Evolutionary conservation across 1,140 invertebrate genomes (phyloP).

Genomic region (Musca vetustissima): DNA sequence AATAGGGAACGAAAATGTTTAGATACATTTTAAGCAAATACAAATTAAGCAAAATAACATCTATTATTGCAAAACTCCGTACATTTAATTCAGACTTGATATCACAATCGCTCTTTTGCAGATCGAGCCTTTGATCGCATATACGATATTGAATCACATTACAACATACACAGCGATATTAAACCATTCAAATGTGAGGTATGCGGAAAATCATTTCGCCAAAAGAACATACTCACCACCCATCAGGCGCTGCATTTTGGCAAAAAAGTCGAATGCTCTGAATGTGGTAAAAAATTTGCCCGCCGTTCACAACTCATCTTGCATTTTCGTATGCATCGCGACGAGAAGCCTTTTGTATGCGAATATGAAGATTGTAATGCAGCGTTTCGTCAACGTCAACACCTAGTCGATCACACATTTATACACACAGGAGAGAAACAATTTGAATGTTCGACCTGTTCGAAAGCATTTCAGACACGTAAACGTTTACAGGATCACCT

Average conservation of each 20-base stretch:
- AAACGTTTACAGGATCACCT: conserved; percentile 20
- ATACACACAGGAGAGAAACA: conserved; percentile 6
- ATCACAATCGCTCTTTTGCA: no score
- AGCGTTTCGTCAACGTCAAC: conserved; percentile 8
- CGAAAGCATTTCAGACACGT: background rate
- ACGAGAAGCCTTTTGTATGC: conserved; percentile 15
- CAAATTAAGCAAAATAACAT: no score
- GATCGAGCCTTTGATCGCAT: conserved; percentile 5
- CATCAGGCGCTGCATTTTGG: conserved; percentile 20
- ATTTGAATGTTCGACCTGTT: background rate
- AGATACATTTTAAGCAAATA: no score
- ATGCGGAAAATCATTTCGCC: conserved; percentile 19
- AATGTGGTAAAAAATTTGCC: conserved; percentile 21
- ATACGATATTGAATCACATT: conserved; percentile 13
- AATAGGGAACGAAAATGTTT: no score
- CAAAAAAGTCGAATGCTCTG: conserved; percentile 7
- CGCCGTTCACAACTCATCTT: conserved; percentile 5
- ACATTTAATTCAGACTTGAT: background rate
- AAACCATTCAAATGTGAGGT: conserved; percentile 15
- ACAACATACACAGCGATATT: conserved; percentile 5
- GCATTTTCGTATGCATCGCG: conserved; percentile 20
- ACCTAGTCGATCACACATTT: conserved; percentile 9
- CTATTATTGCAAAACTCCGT: no score
- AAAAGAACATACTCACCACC: conserved; percentile 16
- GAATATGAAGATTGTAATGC: background rate